phyloP scores from a whole-genome alignment of 2,113 vertebrate species.

The Empidonax alnorum region DNA sequence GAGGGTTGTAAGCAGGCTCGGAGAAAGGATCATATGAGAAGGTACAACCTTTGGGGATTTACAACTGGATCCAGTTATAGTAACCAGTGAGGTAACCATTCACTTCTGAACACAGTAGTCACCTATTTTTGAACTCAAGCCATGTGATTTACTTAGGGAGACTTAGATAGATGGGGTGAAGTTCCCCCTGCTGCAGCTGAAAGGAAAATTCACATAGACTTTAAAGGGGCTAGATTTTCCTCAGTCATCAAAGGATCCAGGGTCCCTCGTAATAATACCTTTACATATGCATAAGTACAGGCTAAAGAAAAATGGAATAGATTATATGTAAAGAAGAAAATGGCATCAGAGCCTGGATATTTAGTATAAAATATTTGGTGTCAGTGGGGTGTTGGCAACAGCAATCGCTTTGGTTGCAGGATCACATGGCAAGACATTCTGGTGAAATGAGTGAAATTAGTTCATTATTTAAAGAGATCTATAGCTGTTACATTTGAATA shows the following conservation, averaged over 20 bases:
- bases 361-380: not conserved
- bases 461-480: not conserved
- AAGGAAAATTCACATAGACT: conserved; percentile 10
- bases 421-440: not conserved
- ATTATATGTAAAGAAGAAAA: not conserved
- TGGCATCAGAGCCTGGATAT: not conserved
- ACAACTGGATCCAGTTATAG: not conserved
- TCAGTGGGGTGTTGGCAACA: not conserved
- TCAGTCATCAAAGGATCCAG: conserved; percentile 14
- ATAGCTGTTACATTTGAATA: not conserved
- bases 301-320: not conserved
- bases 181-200: not conserved
- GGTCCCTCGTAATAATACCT: not conserved
- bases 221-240: conserved; percentile 43
- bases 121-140: not conserved
- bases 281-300: conserved; percentile 34
- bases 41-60: not conserved
- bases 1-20: not conserved
- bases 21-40: not conserved
- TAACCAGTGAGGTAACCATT: not conserved
- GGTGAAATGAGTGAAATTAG: not conserved
- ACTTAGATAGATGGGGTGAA: not conserved
- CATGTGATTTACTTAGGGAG: not conserved
- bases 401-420: not conserved
- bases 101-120: not conserved